Conservation (phyloP, 2,797 vertebrate species). For the Poecile montanus region DNA sequence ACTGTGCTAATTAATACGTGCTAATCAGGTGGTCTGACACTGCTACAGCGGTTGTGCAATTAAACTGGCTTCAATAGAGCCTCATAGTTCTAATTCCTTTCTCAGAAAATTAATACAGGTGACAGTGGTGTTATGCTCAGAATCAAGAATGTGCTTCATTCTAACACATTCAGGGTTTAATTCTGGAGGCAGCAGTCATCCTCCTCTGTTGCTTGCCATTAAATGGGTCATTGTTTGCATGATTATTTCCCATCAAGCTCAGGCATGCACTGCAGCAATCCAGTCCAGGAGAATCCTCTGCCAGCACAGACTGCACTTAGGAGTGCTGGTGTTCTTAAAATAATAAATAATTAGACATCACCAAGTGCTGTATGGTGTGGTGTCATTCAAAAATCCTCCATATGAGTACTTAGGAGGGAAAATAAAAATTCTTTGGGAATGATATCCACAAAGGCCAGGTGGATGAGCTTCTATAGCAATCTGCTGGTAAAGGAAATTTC, state of each 20-base stretch:
- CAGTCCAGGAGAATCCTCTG: neutral
- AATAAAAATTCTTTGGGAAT: neutral
- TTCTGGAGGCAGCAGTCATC: neutral
- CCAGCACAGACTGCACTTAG: neutral
- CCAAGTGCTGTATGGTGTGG: neutral
- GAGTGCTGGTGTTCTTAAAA: neutral
- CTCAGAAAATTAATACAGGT: neutral
- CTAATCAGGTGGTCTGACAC: neutral
- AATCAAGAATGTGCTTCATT: neutral
- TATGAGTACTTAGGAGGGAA: neutral
- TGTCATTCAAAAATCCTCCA: neutral
- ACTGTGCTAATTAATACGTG: neutral
- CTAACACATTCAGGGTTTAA: neutral
- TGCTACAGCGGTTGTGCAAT: neutral
- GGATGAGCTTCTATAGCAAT: neutral
- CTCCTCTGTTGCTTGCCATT: neutral
- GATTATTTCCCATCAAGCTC: neutral
- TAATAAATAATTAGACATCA: neutral
- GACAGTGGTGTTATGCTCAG: neutral
- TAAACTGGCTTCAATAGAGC: neutral
- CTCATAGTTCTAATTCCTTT: neutral
- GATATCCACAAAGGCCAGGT: neutral
- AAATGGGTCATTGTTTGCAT: conserved; percentile 35
- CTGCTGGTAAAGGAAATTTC: neutral
- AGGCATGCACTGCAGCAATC: neutral